Base-by-base conservation (phyloP, 2,888 invertebrate genomes). In the Melanchra persicariae region DNA sequence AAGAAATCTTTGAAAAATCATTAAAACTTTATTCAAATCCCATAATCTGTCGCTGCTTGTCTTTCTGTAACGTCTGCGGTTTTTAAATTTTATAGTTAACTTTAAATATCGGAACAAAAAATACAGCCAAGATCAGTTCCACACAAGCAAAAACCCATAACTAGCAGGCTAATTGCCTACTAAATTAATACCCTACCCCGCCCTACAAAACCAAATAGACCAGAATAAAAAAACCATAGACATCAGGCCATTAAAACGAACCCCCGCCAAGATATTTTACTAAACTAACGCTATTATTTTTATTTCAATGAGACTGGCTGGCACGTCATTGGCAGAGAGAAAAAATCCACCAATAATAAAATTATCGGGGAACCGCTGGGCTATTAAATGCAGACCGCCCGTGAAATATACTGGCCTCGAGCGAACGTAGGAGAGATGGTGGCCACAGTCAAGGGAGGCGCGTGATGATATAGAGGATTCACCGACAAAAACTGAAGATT, bases 331-430 rank as follows among this genome's bases (percentile, higher is more conserved):
- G 89, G 83, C 92, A 93, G 84, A 84, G 77, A 84, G 87, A 92
- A 62, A 94, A 94, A 94, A 92, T 87, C 86, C 92, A 87, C 93
- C 93, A 92, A 94, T 95, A 95, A 95, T 95, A 94, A 95, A 95
- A 95, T 95, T 95, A 95, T 95, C 93, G 93, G 92, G 89, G 91
- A 91, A 92, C 94, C 93, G 91, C 89, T 89, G 88, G 86, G 93
- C 95, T 93, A 94, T 95, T 95, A 95, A 95, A 93, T 91, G 95
- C 95, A 95, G 95, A 91, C 94, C 92, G 93, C 89, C 90, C 91
- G 93, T 94, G 93, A 93, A 93, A 95, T 95, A 94, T 93, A 92
- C 91, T 88, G 88, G 86, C 87, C 87, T 87, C 87, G 81, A 89
- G 89, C 88, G 88, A 79, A 77, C 85, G 86, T 80, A 79, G 54